Base-by-base conservation (phyloP, 2,888 invertebrate genomes). In the Leptinotarsa peninsularis region DNA sequence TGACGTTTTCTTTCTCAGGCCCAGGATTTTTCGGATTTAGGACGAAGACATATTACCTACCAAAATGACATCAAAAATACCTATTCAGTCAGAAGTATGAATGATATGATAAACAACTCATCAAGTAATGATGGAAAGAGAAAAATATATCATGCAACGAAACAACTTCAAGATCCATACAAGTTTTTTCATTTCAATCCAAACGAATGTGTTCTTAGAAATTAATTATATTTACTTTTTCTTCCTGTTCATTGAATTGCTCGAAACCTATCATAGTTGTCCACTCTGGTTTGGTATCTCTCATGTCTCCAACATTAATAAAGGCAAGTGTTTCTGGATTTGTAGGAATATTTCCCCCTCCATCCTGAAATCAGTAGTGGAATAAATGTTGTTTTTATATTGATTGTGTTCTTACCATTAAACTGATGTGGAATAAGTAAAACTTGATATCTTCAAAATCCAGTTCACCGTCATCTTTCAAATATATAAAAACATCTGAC, bases 211-310 rank as follows among this genome's bases (percentile, higher is more conserved):
- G 3, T 21, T n/a, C 27, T 43, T n/a, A 67, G 68, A 69, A 67
- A 72, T 71, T 75, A 27, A 54, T 50, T 66, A 52, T 66, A 72
- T 72, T 63, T 58, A 78, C 78, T 49, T 80, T 73, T 49, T 72
- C 60, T 52, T 74, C 18, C 81, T 92, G 91, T 87, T 93, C 93
- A 15, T 89, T 83, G 76, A 92, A 91, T 83, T 90, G 90, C 81
- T 90, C 89, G 3, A 91, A 90, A 49, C 54, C 52, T 23, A 68
- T 66, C 49, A 69, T 18, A 4, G 89, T 89, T 21, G 89, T 86
- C 92, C 92, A 93, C n/a, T 89, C 87, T 5, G 93, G 93, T 0
- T 89, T 88, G n/a, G 90, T 87, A 80, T 90, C 90, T 74, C 92
- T 91, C 74, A 91, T 87, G 82, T 93, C 92, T 21, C 88, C 87